These are phyloP conservation scores for Lissonota sp. DNA, from an alignment of 2,888 invertebrate species.

Conservation along the genomic window DNA sequence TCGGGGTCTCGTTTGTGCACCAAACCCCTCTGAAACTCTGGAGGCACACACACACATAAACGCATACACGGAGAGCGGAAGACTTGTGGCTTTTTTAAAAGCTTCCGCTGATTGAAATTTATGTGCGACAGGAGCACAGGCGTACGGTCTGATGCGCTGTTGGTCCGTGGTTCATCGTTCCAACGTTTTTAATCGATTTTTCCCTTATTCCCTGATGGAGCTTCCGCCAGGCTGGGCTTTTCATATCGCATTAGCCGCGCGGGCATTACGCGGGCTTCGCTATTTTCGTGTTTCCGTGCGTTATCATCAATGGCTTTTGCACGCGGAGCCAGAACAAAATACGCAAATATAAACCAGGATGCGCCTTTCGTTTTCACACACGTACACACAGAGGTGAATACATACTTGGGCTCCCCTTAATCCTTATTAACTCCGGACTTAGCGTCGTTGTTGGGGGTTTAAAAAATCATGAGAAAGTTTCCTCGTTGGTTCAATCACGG, in stretches of 20 bases:
- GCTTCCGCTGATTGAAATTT: constrained; percentile 65
- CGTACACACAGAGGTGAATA: too few relatives aligned
- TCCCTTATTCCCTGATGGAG: constrained; percentile 50
- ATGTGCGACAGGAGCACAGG: constrained; percentile 58
- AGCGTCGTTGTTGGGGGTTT: too few relatives aligned
- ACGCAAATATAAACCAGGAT: too few relatives aligned
- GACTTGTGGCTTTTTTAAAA: constrained; percentile 57
- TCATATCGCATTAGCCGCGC: constrained; percentile 17
- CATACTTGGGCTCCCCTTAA: too few relatives aligned
- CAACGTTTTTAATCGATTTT: constrained; percentile 57
- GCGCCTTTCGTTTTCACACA: too few relatives aligned
- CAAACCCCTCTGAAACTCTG: not conserved
- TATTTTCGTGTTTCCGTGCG: not conserved
- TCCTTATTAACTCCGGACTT: too few relatives aligned
- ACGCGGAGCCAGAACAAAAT: too few relatives aligned
- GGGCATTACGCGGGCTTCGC: not conserved
- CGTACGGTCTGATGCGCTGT: too few relatives aligned
- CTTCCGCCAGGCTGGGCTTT: constrained; percentile 18
- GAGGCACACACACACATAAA: too few relatives aligned
- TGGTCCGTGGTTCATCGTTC: constrained; percentile 17
- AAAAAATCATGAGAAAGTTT: too few relatives aligned
- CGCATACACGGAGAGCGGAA: too few relatives aligned
- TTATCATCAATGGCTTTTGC: not conserved
- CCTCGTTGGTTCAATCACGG: too few relatives aligned
- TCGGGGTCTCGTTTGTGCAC: not conserved